Evolutionary conservation across 2,888 invertebrate genomes (phyloP).

Genomic region (Linyphia triangularis): DNA sequence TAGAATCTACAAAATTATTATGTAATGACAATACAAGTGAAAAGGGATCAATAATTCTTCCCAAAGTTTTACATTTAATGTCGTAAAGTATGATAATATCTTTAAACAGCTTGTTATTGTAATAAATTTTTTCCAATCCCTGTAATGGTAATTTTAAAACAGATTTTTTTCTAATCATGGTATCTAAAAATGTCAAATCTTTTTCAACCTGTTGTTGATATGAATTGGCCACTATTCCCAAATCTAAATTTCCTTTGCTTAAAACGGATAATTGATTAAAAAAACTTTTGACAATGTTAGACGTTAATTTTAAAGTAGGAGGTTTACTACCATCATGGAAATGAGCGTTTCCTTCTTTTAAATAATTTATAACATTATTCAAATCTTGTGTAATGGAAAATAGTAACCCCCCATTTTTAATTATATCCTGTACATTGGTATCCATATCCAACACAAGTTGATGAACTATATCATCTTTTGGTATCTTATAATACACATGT

Average conservation of each 20-base stretch:
- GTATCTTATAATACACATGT: conserved; percentile 7
- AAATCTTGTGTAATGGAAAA: conserved; percentile 9
- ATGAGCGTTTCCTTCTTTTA: background rate
- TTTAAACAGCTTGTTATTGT: background rate
- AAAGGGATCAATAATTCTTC: conserved; percentile 4
- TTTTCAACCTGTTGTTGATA: background rate
- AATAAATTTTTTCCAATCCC: background rate
- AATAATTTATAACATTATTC: background rate
- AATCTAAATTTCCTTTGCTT: conserved; percentile 15
- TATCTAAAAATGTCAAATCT: background rate
- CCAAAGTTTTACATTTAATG: conserved; percentile 20
- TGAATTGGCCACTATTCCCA: background rate
- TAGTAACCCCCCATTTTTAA: conserved; percentile 9
- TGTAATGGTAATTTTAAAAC: background rate
- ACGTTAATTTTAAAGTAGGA: background rate
- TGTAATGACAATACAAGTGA: background rate
- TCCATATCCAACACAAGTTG: background rate
- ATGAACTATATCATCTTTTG: background rate
- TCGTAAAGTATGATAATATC: conserved; percentile 7
- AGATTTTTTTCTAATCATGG: background rate
- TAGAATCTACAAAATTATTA: background rate
- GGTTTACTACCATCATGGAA: background rate
- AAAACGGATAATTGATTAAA: background rate
- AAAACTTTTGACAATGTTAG: background rate
- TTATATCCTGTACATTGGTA: background rate